phyloP scores from a whole-genome alignment of 2,888 invertebrate species.

The Pteria penguin region DNA sequence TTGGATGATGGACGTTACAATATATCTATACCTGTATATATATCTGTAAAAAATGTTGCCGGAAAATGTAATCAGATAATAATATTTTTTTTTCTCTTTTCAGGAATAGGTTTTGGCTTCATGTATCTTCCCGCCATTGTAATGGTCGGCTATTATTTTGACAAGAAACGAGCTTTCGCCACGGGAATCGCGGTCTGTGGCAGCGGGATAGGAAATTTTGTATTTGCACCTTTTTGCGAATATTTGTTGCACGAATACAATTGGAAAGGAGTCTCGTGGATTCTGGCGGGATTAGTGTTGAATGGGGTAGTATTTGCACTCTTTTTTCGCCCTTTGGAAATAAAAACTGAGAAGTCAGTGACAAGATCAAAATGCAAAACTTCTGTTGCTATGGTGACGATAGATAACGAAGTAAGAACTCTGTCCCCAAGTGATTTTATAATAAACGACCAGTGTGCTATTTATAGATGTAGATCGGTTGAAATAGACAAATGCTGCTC shows the following conservation, averaged over 20 bases:
- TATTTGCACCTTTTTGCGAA: constrained; percentile 90
- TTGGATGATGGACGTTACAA: too few relatives aligned
- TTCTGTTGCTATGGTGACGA: not conserved
- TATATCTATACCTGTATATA: too few relatives aligned
- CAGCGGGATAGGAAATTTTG: constrained; percentile 94
- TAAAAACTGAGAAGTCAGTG: not conserved
- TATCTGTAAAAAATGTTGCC: too few relatives aligned
- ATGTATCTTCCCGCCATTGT: constrained; percentile 97
- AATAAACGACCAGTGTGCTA: constrained; percentile 24
- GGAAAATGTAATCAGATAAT: not conserved
- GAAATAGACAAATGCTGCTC: constrained; percentile 33
- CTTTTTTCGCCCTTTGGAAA: constrained; percentile 89
- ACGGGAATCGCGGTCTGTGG: constrained; percentile 98
- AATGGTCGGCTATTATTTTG: constrained; percentile 98
- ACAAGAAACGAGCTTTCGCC: constrained; percentile 95
- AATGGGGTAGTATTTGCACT: constrained; percentile 88
- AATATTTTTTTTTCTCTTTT: constrained; percentile 37
- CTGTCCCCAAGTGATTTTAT: not conserved
- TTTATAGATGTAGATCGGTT: constrained; percentile 57
- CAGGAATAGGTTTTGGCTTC: constrained; percentile 95
- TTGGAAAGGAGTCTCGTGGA: constrained; percentile 89
- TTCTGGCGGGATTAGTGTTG: constrained; percentile 90
- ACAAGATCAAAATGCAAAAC: not conserved
- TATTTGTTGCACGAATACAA: constrained; percentile 84
- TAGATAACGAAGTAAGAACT: constrained; percentile 8